Conservation (phyloP, 2,888 invertebrate species). For the Coenonympha glycerion region DNA sequence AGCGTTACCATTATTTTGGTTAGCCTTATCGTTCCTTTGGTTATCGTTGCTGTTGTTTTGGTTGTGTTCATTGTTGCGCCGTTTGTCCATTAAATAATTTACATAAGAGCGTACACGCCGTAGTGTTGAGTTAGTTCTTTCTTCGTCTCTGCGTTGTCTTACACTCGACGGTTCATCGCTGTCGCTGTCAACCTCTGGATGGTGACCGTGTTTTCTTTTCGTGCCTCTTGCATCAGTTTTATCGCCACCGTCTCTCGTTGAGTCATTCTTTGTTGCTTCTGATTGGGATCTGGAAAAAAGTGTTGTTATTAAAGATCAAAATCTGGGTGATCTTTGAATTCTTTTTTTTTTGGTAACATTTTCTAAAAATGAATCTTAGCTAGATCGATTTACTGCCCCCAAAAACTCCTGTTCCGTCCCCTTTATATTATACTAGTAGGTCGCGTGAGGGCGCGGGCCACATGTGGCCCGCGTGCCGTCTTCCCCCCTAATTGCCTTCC, state of each 20-base stretch:
- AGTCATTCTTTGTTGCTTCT: neutral
- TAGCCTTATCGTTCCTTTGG: neutral
- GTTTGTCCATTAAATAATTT: neutral
- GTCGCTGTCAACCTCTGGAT: neutral
- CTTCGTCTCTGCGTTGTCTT: neutral
- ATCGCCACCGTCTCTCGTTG: constrained; percentile 6
- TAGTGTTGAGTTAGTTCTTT: too few species aligned
- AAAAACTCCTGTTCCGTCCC: too few species aligned
- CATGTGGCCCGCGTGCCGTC: too few species aligned
- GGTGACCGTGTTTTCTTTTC: constrained; percentile 6
- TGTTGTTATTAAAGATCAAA: neutral
- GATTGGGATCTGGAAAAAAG: neutral
- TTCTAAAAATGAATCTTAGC: too few species aligned
- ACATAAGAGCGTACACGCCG: too few species aligned
- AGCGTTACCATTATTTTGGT: too few species aligned
- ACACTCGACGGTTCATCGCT: neutral
- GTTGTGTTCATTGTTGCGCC: neutral
- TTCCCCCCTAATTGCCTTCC: too few species aligned
- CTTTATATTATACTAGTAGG: too few species aligned
- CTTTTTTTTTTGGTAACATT: too few species aligned
- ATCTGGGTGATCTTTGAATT: neutral
- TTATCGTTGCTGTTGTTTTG: neutral
- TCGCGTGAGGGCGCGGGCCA: too few species aligned
- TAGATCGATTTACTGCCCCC: too few species aligned
- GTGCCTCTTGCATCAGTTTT: constrained; percentile 1